Percentiles rank a stretch among this genome's conserved stretches.
Conservation (phyloP, 2,113 vertebrate genomes). For the Egretta garzetta region DNA sequence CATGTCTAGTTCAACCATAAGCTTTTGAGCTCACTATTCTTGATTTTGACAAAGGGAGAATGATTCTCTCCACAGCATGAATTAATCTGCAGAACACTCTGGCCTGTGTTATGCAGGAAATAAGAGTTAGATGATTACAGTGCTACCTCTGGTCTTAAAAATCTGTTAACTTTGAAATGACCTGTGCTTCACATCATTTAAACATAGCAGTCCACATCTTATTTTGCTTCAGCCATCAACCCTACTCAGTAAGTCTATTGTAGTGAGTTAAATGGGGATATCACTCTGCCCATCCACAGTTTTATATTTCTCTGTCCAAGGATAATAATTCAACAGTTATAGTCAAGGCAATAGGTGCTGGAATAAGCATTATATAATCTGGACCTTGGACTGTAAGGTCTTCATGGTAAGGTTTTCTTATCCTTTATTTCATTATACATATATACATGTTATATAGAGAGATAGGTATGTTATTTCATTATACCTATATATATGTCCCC, state of each 20-base stretch:
- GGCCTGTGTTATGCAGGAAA: constrained; percentile 34
- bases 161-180: constrained; percentile 6
- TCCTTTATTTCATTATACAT: neutral
- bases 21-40: neutral
- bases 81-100: constrained; percentile 12
- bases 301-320: neutral
- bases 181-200: neutral
- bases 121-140: neutral
- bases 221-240: neutral
- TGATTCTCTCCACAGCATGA: neutral
- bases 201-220: neutral
- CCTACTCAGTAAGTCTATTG: neutral
- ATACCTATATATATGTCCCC: no score
- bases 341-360: neutral
- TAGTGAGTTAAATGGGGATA: neutral
- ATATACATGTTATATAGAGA: no score
- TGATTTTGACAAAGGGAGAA: constrained; percentile 14
- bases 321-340: neutral
- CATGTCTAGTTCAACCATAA: neutral
- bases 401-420: neutral
- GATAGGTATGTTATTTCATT: no score
- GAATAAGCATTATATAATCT: neutral
- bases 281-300: neutral
- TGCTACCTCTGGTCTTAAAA: constrained; percentile 28
- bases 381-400: neutral